Evolutionary conservation across 2,888 invertebrate species (phyloP).

Genomic region (Sympetrum striolatum): DNA sequence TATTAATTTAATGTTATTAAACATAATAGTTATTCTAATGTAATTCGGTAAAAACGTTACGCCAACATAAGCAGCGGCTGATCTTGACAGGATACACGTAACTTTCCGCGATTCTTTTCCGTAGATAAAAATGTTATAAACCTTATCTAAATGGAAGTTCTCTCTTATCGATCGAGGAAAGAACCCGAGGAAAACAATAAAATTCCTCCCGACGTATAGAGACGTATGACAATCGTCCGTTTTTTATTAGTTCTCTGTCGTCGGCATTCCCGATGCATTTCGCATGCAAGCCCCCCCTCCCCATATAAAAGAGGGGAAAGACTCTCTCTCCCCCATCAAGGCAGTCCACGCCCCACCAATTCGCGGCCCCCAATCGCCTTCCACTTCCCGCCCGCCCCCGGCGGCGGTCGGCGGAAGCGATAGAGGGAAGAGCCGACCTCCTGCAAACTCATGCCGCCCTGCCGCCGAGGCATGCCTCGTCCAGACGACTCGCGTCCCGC

Average conservation of each 20-base stretch:
- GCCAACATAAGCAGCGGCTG: too few species aligned
- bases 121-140: too few species aligned
- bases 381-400: neutral
- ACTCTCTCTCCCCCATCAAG: neutral
- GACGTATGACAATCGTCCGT: neutral
- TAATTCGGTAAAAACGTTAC: too few species aligned
- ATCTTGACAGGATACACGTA: too few species aligned
- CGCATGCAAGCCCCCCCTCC: neutral
- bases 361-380: neutral
- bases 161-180: too few species aligned
- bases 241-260: neutral
- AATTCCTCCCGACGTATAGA: neutral
- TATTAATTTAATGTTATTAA: too few species aligned
- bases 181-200: too few species aligned
- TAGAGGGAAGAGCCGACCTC: neutral
- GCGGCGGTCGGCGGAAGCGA: neutral
- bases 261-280: neutral
- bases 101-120: too few species aligned
- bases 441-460: neutral
- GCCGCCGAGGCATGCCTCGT: neutral
- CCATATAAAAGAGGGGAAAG: neutral
- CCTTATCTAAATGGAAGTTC: too few species aligned
- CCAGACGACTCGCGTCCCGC: neutral
- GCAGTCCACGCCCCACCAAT: neutral
- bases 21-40: too few species aligned